Evolutionary conservation across 2,797 vertebrate species (phyloP).

Genomic region (Perodicticus potto): DNA sequence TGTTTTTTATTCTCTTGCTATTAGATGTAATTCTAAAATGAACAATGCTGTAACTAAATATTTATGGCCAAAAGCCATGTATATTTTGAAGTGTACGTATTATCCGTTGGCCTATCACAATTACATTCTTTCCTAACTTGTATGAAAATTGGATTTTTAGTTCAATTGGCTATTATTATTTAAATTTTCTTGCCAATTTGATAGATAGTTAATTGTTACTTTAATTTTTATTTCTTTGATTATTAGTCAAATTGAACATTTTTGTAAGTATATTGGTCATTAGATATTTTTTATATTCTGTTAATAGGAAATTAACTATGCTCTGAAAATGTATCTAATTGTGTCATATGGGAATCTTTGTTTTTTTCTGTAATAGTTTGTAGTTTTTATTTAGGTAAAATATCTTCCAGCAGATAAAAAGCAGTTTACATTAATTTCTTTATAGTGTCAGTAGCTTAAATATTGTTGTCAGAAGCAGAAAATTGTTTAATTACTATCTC

Average conservation of each 20-base stretch:
- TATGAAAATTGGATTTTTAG: slow-evolving; percentile 35
- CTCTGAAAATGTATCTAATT: slow-evolving; percentile 47
- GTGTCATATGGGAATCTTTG: slow-evolving; percentile 11
- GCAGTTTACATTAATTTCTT: slow-evolving; percentile 73
- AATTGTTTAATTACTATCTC: slow-evolving; percentile 79
- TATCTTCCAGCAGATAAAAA: slow-evolving; percentile 54
- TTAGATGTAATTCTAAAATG: slow-evolving; percentile 31
- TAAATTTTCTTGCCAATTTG: neutral
- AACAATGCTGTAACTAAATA: neutral
- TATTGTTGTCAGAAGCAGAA: slow-evolving; percentile 76
- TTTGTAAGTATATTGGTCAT: slow-evolving; percentile 47
- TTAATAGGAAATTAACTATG: slow-evolving; percentile 51
- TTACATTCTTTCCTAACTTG: slow-evolving; percentile 5
- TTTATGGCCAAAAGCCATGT: slow-evolving; percentile 7
- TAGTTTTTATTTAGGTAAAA: slow-evolving; percentile 48
- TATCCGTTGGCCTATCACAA: neutral
- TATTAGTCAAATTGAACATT: slow-evolving; percentile 28
- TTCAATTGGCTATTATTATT: slow-evolving; percentile 26
- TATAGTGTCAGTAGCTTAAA: slow-evolving; percentile 72
- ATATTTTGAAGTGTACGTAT: neutral
- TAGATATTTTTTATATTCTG: slow-evolving; percentile 36
- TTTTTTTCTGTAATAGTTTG: slow-evolving; percentile 50
- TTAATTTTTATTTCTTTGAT: slow-evolving; percentile 59
- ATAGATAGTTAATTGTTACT: slow-evolving; percentile 44
- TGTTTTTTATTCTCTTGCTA: neutral